phyloP scores from a whole-genome alignment of 2,888 invertebrate species.

The Ophion costatus region DNA sequence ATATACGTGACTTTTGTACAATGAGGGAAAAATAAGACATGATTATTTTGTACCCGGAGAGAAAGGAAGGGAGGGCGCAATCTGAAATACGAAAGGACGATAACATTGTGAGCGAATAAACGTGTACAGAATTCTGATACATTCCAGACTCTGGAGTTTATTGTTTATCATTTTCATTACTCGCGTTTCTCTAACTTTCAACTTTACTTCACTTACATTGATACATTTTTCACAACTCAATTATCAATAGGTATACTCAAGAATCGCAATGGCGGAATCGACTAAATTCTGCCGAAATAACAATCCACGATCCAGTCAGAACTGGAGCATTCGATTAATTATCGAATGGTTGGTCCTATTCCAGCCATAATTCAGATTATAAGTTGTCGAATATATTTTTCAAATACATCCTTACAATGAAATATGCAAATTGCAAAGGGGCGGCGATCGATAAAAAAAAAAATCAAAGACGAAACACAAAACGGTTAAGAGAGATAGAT shows the following conservation, averaged over 20 bases:
- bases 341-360: conserved; percentile 52
- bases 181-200: neutral
- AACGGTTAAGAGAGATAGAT: neutral
- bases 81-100: conserved; percentile 64
- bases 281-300: neutral
- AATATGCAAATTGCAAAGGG: conserved; percentile 15
- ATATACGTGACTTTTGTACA: conserved; percentile 65
- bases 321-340: conserved; percentile 30
- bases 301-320: neutral
- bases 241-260: conserved; percentile 15
- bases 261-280: neutral
- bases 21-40: conserved; percentile 49
- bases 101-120: conserved; percentile 68
- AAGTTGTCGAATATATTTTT: conserved; percentile 43
- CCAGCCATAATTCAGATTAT: conserved; percentile 42
- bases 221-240: conserved; percentile 21
- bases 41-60: conserved; percentile 65
- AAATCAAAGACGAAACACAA: neutral
- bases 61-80: conserved; percentile 26
- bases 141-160: conserved; percentile 50
- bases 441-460: neutral
- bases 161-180: conserved; percentile 18
- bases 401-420: conserved; percentile 29
- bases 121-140: conserved; percentile 68
- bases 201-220: conserved; percentile 17